Conservation (phyloP, 2,888 invertebrate species). For the Tipula unca region DNA sequence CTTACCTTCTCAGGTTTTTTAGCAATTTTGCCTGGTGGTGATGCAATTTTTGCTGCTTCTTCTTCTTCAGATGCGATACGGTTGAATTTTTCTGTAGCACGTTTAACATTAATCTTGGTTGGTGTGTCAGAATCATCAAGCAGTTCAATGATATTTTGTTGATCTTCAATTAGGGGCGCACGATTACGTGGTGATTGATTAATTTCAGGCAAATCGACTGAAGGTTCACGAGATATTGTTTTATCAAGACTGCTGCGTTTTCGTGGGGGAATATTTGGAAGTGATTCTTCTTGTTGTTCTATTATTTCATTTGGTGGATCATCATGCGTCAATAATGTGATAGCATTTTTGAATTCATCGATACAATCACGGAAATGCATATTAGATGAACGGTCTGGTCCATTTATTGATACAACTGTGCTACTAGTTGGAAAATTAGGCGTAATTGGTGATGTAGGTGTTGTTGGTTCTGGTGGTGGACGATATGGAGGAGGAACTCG, state of each 20-base stretch:
- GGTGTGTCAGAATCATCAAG: slow-evolving; percentile 37
- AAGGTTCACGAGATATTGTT: slow-evolving; percentile 41
- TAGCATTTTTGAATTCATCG: slow-evolving; percentile 36
- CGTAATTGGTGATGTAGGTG: slow-evolving; percentile 36
- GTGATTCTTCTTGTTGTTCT: neutral
- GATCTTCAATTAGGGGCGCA: slow-evolving; percentile 26
- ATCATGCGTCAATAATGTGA: slow-evolving; percentile 23
- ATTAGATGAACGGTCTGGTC: slow-evolving; percentile 27
- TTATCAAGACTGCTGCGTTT: slow-evolving; percentile 36
- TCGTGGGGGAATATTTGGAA: slow-evolving; percentile 48
- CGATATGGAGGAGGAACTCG: slow-evolving; percentile 46
- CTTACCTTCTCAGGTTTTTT: slow-evolving; percentile 57
- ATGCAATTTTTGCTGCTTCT: slow-evolving; percentile 46
- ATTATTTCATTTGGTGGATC: neutral
- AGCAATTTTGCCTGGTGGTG: slow-evolving; percentile 42
- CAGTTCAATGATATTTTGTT: slow-evolving; percentile 26
- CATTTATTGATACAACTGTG: slow-evolving; percentile 26
- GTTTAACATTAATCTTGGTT: slow-evolving; percentile 78
- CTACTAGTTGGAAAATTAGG: slow-evolving; percentile 29
- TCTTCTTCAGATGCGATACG: slow-evolving; percentile 78
- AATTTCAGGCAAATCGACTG: slow-evolving; percentile 33
- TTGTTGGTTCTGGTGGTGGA: slow-evolving; percentile 44
- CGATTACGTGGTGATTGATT: slow-evolving; percentile 29
- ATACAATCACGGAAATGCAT: slow-evolving; percentile 38
- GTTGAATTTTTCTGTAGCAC: slow-evolving; percentile 87